Base-by-base conservation (phyloP, 2,888 invertebrate species). In the Molorchus minor region DNA sequence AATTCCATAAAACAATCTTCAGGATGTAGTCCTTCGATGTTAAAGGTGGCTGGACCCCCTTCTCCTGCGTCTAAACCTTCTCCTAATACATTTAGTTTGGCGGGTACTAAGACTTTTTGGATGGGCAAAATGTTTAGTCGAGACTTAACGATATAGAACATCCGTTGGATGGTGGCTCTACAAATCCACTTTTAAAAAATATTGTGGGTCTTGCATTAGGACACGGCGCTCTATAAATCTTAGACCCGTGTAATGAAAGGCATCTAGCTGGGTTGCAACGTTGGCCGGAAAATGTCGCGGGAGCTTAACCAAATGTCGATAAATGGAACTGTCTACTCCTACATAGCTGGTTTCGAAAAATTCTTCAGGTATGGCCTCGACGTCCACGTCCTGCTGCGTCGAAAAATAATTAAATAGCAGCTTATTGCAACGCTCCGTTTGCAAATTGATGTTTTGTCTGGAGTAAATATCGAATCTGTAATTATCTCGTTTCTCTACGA, bases 121-220 rank as follows among this genome's bases (percentile, higher is more conserved):
- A 80, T 40, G 2, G 80, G 79, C 25, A 82, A 66, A 15, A 74
- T 70, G 49, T 74, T 69, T 17, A 87, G 73, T 64, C 79, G 82
- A 64, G 82, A 77, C 62, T 79, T 77, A 36, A 87, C 63, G 25
- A 83, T 77, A 64, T 83, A 70, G 69, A 87, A 80, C 82, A 86
- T 84, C 66, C 82, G 77, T 40, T 78, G 72, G 13, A 78, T 65
- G 17, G 83, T 74, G 30, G 79, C 77, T 25, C 87, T 80, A 1
- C 85, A 87, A n/a, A 75, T 88, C 87, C 41, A 88, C 71, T 77
- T 84, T 85, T 20, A 88, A 79, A 35, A 86, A 79, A 71, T 79
- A 77, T 67, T 85, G 83, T 0, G 86, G 84, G 70, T 86, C 79
- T 71, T 83, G 85, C 15, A 81, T 77, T 51, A 84, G 74, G 30